Conservation (phyloP, 2,888 invertebrate genomes). For the Myathropa florea region DNA sequence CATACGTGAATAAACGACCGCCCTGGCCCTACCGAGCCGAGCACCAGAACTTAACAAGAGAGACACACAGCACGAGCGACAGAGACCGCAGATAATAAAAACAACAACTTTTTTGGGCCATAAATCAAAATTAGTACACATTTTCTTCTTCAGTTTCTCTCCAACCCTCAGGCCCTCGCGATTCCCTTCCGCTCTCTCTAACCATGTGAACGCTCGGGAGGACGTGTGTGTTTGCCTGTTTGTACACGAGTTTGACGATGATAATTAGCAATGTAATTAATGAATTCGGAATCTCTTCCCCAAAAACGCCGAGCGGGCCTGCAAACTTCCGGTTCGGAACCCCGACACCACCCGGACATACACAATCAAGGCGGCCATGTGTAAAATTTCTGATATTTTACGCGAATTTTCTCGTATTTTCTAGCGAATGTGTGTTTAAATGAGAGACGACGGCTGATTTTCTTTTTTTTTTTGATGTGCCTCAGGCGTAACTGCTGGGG, state of each 20-base stretch:
- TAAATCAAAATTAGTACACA: slow-evolving; percentile 69
- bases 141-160: slow-evolving; percentile 1
- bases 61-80: background rate
- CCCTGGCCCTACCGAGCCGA: slow-evolving; percentile 9
- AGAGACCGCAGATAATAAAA: slow-evolving; percentile 47
- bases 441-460: background rate
- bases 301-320: background rate
- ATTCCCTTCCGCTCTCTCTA: slow-evolving; percentile 1
- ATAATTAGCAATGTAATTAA: slow-evolving; percentile 68
- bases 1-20: slow-evolving; percentile 30
- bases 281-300: slow-evolving; percentile 36
- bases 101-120: slow-evolving; percentile 45
- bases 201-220: background rate
- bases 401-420: slow-evolving; percentile 14
- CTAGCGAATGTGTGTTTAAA: background rate
- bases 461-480: slow-evolving; percentile 28
- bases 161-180: background rate
- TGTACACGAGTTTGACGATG: slow-evolving; percentile 24
- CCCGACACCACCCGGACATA: background rate
- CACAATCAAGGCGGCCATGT: slow-evolving; percentile 29
- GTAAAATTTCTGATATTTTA: slow-evolving; percentile 11
- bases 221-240: slow-evolving; percentile 15
- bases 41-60: background rate
- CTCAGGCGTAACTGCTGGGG: slow-evolving; percentile 45
- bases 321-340: slow-evolving; percentile 43